These are phyloP conservation scores for Epinotia bilunana DNA, from an alignment of 2,888 invertebrate genomes.

Conservation along the genomic window DNA sequence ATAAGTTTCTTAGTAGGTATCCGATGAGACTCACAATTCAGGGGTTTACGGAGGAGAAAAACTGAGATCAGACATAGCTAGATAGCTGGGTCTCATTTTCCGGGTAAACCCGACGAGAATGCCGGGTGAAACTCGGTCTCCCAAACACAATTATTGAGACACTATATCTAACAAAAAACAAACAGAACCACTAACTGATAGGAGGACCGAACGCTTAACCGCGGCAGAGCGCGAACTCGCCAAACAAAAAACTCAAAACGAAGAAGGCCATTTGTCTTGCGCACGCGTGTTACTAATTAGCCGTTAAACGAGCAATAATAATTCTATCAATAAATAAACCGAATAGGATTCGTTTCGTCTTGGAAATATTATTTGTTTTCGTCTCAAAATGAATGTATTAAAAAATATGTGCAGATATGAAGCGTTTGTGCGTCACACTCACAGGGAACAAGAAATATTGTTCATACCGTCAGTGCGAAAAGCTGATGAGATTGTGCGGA, in stretches of 20 bases:
- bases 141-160: too few species aligned
- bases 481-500: slow-evolving; percentile 59
- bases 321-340: slow-evolving; percentile 33
- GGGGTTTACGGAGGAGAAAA: background rate
- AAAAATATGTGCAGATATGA: slow-evolving; percentile 22
- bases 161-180: too few species aligned
- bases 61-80: too few species aligned
- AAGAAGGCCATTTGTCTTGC: slow-evolving; percentile 13
- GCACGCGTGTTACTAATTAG: slow-evolving; percentile 38
- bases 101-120: too few species aligned
- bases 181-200: too few species aligned
- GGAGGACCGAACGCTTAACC: too few species aligned
- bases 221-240: background rate
- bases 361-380: slow-evolving; percentile 28
- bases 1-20: slow-evolving; percentile 50
- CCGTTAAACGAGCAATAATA: slow-evolving; percentile 37
- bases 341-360: slow-evolving; percentile 28
- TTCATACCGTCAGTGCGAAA: slow-evolving; percentile 53
- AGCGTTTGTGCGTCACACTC: slow-evolving; percentile 29
- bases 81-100: too few species aligned
- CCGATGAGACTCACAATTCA: background rate
- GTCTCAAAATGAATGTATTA: slow-evolving; percentile 18
- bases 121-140: too few species aligned
- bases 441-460: slow-evolving; percentile 41
- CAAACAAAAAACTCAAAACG: slow-evolving; percentile 3